Conservation (phyloP, 2,797 vertebrate species). For the Syndactyla subalaris region DNA sequence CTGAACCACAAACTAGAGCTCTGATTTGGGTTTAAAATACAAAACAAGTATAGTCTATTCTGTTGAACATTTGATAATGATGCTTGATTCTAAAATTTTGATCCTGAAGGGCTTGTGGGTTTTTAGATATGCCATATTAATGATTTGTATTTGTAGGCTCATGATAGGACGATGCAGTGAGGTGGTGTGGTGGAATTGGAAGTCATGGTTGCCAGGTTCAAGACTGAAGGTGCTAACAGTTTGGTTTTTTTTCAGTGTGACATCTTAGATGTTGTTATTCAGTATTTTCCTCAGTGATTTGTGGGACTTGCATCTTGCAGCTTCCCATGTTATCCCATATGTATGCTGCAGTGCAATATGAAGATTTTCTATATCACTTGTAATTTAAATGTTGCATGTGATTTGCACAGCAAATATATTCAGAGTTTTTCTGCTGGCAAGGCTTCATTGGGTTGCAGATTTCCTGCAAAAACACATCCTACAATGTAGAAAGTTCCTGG, state of each 20-base stretch:
- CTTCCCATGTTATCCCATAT: background rate
- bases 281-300: background rate
- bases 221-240: background rate
- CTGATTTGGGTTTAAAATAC: background rate
- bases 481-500: background rate
- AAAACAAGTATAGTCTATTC: background rate
- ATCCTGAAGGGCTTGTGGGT: background rate
- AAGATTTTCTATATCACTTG: background rate
- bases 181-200: background rate
- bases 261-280: background rate
- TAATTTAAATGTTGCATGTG: background rate
- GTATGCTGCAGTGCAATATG: background rate
- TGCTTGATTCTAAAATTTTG: background rate
- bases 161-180: background rate
- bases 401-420: background rate
- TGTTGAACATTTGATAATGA: background rate
- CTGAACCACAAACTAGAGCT: background rate
- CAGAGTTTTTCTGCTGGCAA: background rate
- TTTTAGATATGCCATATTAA: background rate
- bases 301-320: background rate
- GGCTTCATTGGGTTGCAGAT: background rate
- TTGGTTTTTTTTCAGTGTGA: background rate
- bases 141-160: background rate
- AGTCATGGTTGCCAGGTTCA: background rate
- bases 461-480: background rate